Percentiles rank a stretch among this genome's conserved stretches.
Evolutionary conservation across 2,113 vertebrate species (phyloP).

Genomic region (Columbina picui): DNA sequence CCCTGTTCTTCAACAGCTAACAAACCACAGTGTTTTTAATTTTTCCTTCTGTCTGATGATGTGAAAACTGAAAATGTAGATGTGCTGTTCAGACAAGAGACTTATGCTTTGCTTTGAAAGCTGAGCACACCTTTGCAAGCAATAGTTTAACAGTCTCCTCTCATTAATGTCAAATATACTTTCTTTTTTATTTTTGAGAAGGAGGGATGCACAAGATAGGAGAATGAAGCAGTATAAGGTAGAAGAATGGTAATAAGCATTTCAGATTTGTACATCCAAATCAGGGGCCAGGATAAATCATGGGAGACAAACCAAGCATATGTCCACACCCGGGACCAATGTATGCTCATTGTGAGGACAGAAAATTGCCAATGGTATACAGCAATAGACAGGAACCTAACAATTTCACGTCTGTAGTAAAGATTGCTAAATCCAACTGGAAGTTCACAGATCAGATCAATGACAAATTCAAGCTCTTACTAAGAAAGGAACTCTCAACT

Average conservation of each 20-base stretch:
- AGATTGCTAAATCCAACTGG: neutral
- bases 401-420: neutral
- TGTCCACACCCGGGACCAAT: neutral
- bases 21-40: neutral
- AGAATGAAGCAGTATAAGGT: neutral
- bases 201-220: neutral
- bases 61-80: neutral
- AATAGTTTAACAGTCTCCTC: neutral
- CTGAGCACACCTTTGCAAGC: neutral
- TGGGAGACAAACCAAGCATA: rapidly evolving
- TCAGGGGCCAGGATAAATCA: neutral
- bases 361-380: neutral
- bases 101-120: neutral
- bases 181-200: neutral
- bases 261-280: neutral
- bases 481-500: neutral
- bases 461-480: neutral
- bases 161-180: neutral
- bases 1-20: constrained; percentile 2
- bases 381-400: neutral
- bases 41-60: neutral
- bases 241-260: neutral
- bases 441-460: neutral
- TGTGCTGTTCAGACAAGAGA: neutral
- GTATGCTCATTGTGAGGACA: neutral